Evolutionary conservation across 2,888 invertebrate genomes (phyloP).

Genomic region (Drosophila rubida): DNA sequence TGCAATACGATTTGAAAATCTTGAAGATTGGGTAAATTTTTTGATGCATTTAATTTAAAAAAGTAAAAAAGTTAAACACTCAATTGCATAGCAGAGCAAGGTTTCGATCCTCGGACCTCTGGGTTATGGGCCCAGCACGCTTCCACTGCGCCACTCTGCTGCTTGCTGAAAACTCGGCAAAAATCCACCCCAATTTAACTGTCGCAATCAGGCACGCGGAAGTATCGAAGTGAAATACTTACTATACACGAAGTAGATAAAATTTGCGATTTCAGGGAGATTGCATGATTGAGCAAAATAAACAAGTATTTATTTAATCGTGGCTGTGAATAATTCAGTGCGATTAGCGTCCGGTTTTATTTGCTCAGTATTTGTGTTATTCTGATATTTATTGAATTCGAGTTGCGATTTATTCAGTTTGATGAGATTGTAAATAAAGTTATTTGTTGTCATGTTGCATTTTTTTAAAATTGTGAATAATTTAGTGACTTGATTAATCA

Average conservation of each 20-base stretch:
- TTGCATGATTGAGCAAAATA: slow-evolving; percentile 1
- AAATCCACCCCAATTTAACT: not conserved
- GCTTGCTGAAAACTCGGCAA: not conserved
- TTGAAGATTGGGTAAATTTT: no score
- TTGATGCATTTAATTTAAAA: no score
- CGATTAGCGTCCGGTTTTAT: not conserved
- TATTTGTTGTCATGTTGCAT: no score
- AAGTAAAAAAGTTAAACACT: slow-evolving; percentile 2
- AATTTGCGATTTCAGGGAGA: not conserved
- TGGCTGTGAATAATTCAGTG: not conserved
- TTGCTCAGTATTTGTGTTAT: not conserved
- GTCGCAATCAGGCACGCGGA: not conserved
- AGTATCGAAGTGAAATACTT: not conserved
- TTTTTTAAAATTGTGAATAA: no score
- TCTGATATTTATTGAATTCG: not conserved
- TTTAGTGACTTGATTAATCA: no score
- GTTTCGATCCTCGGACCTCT: slow-evolving; percentile 67
- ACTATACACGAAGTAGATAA: not conserved
- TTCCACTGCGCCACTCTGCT: slow-evolving; percentile 69
- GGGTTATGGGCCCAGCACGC: slow-evolving; percentile 65
- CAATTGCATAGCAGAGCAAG: slow-evolving; percentile 57
- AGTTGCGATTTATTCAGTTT: not conserved
- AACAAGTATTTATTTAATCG: not conserved
- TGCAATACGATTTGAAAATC: not conserved
- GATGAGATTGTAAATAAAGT: not conserved